Evolutionary conservation across 2,113 vertebrate species (phyloP).

Genomic region (Siphamia tubifer): DNA sequence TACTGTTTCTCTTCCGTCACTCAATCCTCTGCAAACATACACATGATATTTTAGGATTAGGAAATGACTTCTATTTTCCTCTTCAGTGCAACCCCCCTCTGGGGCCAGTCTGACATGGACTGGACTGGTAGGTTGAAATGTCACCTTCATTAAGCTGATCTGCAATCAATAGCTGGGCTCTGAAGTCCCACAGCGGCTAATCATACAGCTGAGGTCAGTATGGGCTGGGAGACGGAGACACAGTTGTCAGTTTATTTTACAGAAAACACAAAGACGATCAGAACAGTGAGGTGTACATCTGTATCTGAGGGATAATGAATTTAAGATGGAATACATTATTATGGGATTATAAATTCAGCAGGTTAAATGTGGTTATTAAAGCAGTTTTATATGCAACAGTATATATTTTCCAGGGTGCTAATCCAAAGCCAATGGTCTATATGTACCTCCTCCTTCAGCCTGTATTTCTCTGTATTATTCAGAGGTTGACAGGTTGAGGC

Average conservation of each 20-base stretch:
- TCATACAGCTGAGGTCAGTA: constrained; percentile 33
- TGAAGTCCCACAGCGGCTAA: constrained; percentile 53
- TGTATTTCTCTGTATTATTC: background rate
- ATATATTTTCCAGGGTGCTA: background rate
- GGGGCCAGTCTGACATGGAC: constrained; percentile 19
- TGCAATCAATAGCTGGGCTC: constrained; percentile 48
- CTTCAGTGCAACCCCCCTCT: background rate
- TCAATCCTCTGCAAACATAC: background rate
- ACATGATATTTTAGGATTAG: background rate
- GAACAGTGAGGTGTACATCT: background rate
- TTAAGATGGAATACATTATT: no score
- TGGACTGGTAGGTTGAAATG: constrained; percentile 46
- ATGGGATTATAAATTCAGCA: no score
- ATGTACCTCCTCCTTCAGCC: background rate
- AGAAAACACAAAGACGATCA: constrained; percentile 9
- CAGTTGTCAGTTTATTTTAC: constrained; percentile 11
- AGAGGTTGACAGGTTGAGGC: constrained; percentile 20
- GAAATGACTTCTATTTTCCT: constrained; percentile 35
- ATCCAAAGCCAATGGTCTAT: background rate
- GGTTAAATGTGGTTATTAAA: no score
- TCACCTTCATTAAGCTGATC: constrained; percentile 57
- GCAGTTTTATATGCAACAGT: no score
- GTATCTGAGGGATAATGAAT: background rate
- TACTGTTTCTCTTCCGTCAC: background rate
- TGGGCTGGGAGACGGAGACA: background rate